A percentile compares a stretch with the other conserved stretches of the same genome.
These are phyloP conservation scores for Oreochromis aureus DNA, from an alignment of 2,113 vertebrate species.

Conservation along the genomic window DNA sequence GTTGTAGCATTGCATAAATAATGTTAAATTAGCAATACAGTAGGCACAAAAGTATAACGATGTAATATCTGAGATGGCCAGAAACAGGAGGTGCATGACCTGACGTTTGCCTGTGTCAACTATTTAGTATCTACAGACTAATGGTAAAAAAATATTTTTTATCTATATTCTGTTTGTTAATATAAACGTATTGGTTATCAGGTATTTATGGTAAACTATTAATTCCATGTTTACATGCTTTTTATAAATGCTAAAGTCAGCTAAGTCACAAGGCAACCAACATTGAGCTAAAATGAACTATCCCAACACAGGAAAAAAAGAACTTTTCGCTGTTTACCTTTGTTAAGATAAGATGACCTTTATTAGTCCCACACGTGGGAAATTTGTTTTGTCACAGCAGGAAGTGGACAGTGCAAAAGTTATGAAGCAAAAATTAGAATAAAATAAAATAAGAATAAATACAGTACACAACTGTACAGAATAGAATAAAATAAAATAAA, in stretches of 20 bases:
- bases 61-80: neutral
- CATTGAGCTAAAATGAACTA: neutral
- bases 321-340: neutral
- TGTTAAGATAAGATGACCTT: no score
- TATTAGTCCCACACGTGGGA: no score
- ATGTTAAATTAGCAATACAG: neutral
- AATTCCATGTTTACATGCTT: neutral
- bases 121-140: neutral
- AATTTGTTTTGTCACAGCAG: no score
- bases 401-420: no score
- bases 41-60: neutral
- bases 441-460: no score
- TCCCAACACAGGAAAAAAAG: neutral
- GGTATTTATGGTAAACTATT: neutral
- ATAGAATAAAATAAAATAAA: no score
- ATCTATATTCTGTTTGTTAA: neutral
- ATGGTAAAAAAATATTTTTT: neutral
- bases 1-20: neutral
- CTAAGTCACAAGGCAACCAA: neutral
- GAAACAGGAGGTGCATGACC: neutral
- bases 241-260: neutral
- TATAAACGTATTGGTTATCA: neutral
- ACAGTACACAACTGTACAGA: no score
- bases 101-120: neutral
- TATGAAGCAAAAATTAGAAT: no score